Evolutionary conservation across 2,888 invertebrate species (phyloP).

Genomic region (Galerucella pusilla): DNA sequence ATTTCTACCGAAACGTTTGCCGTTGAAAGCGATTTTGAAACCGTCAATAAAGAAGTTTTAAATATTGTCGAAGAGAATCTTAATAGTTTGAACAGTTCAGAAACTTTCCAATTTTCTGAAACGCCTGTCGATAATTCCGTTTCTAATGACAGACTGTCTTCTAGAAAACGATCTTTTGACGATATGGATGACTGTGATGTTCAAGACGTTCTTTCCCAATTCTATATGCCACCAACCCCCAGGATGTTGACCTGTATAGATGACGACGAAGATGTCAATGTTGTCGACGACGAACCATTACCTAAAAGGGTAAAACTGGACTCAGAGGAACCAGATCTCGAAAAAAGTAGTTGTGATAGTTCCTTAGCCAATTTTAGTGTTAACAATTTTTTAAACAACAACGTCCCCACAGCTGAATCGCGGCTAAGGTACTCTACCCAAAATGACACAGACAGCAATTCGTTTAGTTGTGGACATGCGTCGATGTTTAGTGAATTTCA

Average conservation of each 20-base stretch:
- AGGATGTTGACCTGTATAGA: slow-evolving; percentile 76
- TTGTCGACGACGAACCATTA: slow-evolving; percentile 62
- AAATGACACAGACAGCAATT: slow-evolving; percentile 48
- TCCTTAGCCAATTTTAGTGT: slow-evolving; percentile 55
- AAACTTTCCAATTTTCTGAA: slow-evolving; percentile 27
- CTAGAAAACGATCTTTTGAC: slow-evolving; percentile 67
- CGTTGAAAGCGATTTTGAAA: slow-evolving; percentile 60
- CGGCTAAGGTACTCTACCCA: slow-evolving; percentile 49
- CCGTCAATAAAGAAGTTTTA: slow-evolving; percentile 55
- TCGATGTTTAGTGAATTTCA: slow-evolving; percentile 74
- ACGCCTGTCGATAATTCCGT: slow-evolving; percentile 9
- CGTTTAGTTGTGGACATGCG: slow-evolving; percentile 73
- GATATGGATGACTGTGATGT: slow-evolving; percentile 76
- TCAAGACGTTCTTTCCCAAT: slow-evolving; percentile 77
- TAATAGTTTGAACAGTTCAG: slow-evolving; percentile 31
- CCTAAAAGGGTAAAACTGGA: slow-evolving; percentile 60
- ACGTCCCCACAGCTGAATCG: slow-evolving; percentile 45
- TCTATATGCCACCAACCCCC: slow-evolving; percentile 77
- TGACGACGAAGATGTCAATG: slow-evolving; percentile 69
- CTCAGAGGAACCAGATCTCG: slow-evolving; percentile 28
- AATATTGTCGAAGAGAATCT: slow-evolving; percentile 55
- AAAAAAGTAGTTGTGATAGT: slow-evolving; percentile 37
- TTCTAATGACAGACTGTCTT: slow-evolving; percentile 43
- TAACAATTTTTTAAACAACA: slow-evolving; percentile 57
- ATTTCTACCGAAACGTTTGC: slow-evolving; percentile 49